phyloP scores from a whole-genome alignment of 2,113 vertebrate genomes.

The Megaceryle maxima region DNA sequence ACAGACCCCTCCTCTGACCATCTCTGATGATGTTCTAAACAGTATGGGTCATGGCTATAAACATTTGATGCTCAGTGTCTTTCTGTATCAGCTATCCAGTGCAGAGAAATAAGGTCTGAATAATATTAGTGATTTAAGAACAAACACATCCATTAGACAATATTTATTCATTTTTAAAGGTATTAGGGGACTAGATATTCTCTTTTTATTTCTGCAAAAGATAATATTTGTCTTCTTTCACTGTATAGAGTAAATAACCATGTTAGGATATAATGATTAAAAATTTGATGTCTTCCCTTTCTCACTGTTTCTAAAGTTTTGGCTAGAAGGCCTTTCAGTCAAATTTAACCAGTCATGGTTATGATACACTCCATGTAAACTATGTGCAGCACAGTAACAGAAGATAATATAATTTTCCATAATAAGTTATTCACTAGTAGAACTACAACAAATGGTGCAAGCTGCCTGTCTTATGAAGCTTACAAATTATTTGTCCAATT shows the following conservation, averaged over 20 bases:
- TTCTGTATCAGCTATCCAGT: background rate
- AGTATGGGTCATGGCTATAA: background rate
- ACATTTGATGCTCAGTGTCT: accelerated
- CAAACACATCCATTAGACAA: background rate
- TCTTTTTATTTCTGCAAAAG: background rate
- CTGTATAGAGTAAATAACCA: background rate
- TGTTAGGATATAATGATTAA: background rate
- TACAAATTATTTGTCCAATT: background rate
- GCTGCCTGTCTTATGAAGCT: background rate
- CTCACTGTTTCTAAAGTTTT: background rate
- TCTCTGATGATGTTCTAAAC: background rate
- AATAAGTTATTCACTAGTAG: background rate
- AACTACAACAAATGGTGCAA: background rate
- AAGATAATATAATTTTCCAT: background rate
- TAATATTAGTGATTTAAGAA: background rate
- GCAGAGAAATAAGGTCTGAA: background rate
- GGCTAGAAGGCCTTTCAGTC: background rate
- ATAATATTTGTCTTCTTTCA: background rate
- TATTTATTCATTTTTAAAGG: background rate
- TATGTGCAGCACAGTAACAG: background rate
- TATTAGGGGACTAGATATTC: background rate
- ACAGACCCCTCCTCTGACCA: background rate
- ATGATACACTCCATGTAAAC: background rate
- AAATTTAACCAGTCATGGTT: background rate
- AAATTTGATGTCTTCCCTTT: background rate